A percentile compares a stretch with the other conserved stretches of the same genome.
These are phyloP conservation scores for Lordiphosa collinella DNA, from an alignment of 1,140 invertebrate genomes.

Conservation along the genomic window DNA sequence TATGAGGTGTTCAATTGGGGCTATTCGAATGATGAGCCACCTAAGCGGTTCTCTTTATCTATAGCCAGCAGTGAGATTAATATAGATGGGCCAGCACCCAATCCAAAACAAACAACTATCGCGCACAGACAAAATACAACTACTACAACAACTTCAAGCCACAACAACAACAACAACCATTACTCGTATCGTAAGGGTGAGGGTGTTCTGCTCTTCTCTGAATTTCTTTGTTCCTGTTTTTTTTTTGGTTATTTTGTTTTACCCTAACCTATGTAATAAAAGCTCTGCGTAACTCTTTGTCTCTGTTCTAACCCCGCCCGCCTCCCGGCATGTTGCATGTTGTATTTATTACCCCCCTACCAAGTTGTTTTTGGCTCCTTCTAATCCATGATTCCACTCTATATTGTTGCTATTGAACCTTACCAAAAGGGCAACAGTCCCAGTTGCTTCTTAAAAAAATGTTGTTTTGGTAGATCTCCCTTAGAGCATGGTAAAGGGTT, in stretches of 20 bases:
- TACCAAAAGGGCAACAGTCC: too few relatives aligned
- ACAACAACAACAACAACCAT: slow-evolving; percentile 62
- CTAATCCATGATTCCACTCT: slow-evolving; percentile 23
- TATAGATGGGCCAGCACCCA: slow-evolving; percentile 72
- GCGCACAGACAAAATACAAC: slow-evolving; percentile 54
- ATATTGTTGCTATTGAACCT: too few relatives aligned
- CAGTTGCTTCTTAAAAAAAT: too few relatives aligned
- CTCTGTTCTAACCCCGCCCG: slow-evolving; percentile 5
- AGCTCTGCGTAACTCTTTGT: slow-evolving; percentile 8
- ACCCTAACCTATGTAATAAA: slow-evolving; percentile 15
- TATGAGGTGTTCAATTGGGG: slow-evolving; percentile 89
- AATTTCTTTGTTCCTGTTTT: slow-evolving; percentile 15
- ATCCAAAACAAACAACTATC: slow-evolving; percentile 39
- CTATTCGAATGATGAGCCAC: slow-evolving; percentile 81
- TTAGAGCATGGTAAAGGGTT: too few relatives aligned
- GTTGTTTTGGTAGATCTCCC: too few relatives aligned
- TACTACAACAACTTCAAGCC: slow-evolving; percentile 22
- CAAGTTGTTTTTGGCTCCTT: slow-evolving; percentile 23
- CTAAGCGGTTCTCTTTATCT: slow-evolving; percentile 76
- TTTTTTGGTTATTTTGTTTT: slow-evolving; percentile 18
- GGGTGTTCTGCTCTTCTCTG: slow-evolving; percentile 47
- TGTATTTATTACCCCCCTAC: slow-evolving; percentile 2
- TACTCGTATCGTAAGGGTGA: slow-evolving; percentile 77
- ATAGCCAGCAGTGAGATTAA: slow-evolving; percentile 77
- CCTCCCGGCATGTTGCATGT: slow-evolving; percentile 24